A percentile compares a stretch with the other conserved stretches of the same genome.
Evolutionary conservation across 2,113 vertebrate species (phyloP).

Genomic region (Paraplagusia blochii): DNA sequence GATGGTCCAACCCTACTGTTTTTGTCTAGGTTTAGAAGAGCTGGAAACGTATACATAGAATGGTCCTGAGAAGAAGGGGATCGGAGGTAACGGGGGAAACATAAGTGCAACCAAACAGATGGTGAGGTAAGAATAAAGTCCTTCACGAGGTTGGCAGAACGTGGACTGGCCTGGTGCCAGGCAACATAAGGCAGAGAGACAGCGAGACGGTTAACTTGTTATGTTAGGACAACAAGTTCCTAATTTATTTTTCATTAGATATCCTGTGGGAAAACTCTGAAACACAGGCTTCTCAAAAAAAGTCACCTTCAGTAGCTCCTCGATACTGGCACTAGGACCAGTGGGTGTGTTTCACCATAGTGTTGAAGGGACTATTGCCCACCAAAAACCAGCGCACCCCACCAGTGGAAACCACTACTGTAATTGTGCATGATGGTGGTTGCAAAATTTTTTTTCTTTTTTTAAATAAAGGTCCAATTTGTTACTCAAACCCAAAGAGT

Average conservation of each 20-base stretch:
- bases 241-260: constrained; percentile 42
- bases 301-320: too few species aligned
- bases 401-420: too few species aligned
- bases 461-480: constrained; percentile 8
- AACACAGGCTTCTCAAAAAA: constrained; percentile 29
- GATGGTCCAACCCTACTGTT: too few species aligned
- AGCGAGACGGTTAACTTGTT: constrained; percentile 14
- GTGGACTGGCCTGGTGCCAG: constrained; percentile 38
- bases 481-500: constrained; percentile 5
- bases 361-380: constrained; percentile 2
- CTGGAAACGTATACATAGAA: constrained; percentile 36
- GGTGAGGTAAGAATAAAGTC: constrained; percentile 64
- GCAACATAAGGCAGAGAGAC: constrained; percentile 18
- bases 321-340: neutral
- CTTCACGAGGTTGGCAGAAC: constrained; percentile 48
- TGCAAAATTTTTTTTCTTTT: constrained; percentile 11
- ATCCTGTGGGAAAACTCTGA: constrained; percentile 38
- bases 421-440: too few species aligned
- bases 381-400: too few species aligned
- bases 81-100: constrained; percentile 35
- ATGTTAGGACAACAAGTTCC: constrained; percentile 40
- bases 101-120: constrained; percentile 64
- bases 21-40: constrained; percentile 29
- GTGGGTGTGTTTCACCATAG: constrained; percentile 2
- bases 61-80: constrained; percentile 32